Conservation (phyloP, 2,797 vertebrate species). For the Benthosema pterotum region DNA sequence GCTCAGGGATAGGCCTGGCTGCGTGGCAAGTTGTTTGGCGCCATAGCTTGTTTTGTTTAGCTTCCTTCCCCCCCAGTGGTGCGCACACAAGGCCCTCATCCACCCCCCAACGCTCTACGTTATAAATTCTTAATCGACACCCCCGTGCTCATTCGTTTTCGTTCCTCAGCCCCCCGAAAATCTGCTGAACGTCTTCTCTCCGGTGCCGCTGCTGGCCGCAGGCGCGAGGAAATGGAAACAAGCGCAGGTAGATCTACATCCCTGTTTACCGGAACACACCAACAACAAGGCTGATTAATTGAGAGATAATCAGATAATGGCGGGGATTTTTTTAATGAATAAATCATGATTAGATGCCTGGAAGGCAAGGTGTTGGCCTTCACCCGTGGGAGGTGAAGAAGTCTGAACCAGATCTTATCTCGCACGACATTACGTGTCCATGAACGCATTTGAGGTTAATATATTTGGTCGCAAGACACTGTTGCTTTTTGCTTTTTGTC, state of each 20-base stretch:
- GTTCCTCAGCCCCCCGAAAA: conserved; percentile 29
- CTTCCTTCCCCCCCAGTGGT: conserved; percentile 41
- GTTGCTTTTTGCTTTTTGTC: no score
- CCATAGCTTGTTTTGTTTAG: conserved; percentile 60
- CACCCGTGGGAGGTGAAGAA: conserved; percentile 21
- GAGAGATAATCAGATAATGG: conserved; percentile 69
- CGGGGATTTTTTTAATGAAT: conserved; percentile 65
- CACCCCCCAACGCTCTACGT: conserved; percentile 41
- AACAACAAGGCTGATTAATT: conserved; percentile 60
- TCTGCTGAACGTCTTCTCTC: conserved; percentile 20
- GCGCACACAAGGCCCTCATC: conserved; percentile 32
- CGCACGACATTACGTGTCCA: neutral
- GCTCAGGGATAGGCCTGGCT: conserved; percentile 41
- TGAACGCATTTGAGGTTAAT: neutral
- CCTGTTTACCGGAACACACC: conserved; percentile 61
- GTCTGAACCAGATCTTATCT: conserved; percentile 18
- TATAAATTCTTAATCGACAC: conserved; percentile 66
- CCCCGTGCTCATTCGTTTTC: conserved; percentile 34
- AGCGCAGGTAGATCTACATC: conserved; percentile 50
- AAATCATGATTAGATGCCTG: conserved; percentile 60
- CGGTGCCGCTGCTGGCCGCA: conserved; percentile 23
- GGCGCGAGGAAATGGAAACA: conserved; percentile 31
- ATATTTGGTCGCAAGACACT: no score
- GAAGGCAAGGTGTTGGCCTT: conserved; percentile 21
- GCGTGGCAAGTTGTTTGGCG: conserved; percentile 46